Evolutionary conservation across 2,888 invertebrate species (phyloP), one percentile per base, ranked within the genome.

Genomic region (Aporophyla lueneburgensis): DNA sequence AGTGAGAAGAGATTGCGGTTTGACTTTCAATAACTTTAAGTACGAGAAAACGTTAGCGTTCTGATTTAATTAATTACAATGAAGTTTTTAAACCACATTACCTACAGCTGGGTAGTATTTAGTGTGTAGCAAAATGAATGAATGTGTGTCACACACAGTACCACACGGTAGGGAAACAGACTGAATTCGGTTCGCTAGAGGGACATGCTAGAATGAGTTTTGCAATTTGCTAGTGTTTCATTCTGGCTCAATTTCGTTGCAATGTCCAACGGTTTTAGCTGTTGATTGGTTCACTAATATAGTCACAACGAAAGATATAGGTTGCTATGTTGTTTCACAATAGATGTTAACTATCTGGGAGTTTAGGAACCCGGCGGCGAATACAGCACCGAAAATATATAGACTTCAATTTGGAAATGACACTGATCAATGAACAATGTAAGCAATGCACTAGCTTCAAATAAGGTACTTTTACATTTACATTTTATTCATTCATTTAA

Each of bases 181-280:
- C 58, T 46, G 43, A 51, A 80, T 46, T n/a, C 56, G n/a, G 54
- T 40, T 40, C 49, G 70, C 56, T 56, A 49, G 40, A 56, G 12
- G 14, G 24, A 54, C 54, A 67, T 5, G 54, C 24, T n/a, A 33
- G 2, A 76, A 71, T 80, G 58, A 53, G 24, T 71, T 71, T 43
- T 33, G 58, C 40, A 75, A 56, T 58, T 51, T 58, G 56, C 27
- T 56, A 19, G 49, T 49, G 49, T 75, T 71, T 40, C 40, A 58
- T 80, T 71, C 51, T n/a, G 80, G 49, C 27, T 58, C 56, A 58
- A 80, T 75, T 51, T 80, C 49, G 19, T 43, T 56, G 56, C 56
- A 27, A 24, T 56, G n/a, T 69, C 19, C 54, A 56, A 49, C 24
- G 16, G 24, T 49, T 49, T 40, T n/a, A 27, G 70, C 4, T 40